Evolutionary conservation across 2,113 vertebrate species (phyloP).

Genomic region (Apteryx mantelli): DNA sequence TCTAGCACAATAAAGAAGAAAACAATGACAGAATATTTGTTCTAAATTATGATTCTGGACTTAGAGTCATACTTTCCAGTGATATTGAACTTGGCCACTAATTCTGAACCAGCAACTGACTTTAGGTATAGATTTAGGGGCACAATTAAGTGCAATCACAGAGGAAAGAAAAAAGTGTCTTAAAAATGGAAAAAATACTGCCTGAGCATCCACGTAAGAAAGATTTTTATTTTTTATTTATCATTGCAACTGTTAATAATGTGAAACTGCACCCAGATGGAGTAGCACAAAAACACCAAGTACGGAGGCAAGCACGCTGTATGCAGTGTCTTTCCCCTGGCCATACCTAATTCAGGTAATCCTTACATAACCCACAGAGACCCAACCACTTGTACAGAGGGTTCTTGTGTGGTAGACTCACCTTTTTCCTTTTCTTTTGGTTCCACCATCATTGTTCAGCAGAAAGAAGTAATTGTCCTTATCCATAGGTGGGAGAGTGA

Average conservation of each 20-base stretch:
- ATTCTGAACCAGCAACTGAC: not conserved
- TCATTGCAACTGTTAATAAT: not conserved
- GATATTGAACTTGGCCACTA: not conserved
- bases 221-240: not conserved
- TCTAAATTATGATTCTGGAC: not conserved
- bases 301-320: not conserved
- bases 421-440: constrained; percentile 1
- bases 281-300: not conserved
- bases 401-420: not conserved
- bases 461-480: constrained; percentile 56
- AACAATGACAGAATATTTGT: not conserved
- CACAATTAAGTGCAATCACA: not conserved
- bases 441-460: not conserved
- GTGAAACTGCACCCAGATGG: not conserved
- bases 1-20: not conserved
- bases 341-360: not conserved
- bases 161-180: not conserved
- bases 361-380: not conserved
- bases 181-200: not conserved
- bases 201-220: not conserved
- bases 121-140: not conserved
- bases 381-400: not conserved
- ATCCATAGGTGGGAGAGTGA: constrained; percentile 45
- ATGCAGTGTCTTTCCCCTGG: not conserved
- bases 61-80: not conserved